Conservation (phyloP, 2,888 invertebrate species). For the Nematopogon swammerdamellus region DNA sequence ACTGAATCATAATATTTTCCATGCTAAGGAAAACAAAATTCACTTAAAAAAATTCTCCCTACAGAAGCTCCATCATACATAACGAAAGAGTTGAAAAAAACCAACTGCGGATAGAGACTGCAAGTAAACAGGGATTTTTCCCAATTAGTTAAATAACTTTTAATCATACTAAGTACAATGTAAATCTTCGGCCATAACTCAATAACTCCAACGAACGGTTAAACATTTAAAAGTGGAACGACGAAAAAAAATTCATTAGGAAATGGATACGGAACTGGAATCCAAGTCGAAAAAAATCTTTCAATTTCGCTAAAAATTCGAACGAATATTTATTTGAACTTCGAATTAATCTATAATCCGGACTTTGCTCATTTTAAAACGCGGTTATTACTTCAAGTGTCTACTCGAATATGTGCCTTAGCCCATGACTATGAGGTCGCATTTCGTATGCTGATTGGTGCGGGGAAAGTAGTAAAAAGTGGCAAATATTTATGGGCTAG, state of each 20-base stretch:
- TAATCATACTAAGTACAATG: background rate
- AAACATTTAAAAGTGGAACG: background rate
- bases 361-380: constrained; percentile 39
- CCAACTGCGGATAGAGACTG: background rate
- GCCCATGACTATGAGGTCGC: constrained; percentile 13
- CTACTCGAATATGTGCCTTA: constrained; percentile 18
- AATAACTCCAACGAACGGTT: background rate
- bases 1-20: no score
- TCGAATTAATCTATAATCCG: constrained; percentile 51
- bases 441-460: constrained; percentile 13
- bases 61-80: no score
- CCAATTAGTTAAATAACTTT: background rate
- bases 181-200: background rate
- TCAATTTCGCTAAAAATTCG: constrained; percentile 47
- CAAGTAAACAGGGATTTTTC: background rate
- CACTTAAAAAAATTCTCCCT: no score
- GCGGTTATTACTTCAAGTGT: constrained; percentile 31
- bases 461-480: constrained; percentile 39
- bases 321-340: constrained; percentile 50
- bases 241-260: constrained; percentile 12
- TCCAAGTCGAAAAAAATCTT: constrained; percentile 38
- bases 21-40: no score
- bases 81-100: background rate
- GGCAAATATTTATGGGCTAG: constrained; percentile 55
- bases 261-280: constrained; percentile 46